Conservation (phyloP, 1,140 invertebrate genomes). For the Panagrolaimus sp. region DNA sequence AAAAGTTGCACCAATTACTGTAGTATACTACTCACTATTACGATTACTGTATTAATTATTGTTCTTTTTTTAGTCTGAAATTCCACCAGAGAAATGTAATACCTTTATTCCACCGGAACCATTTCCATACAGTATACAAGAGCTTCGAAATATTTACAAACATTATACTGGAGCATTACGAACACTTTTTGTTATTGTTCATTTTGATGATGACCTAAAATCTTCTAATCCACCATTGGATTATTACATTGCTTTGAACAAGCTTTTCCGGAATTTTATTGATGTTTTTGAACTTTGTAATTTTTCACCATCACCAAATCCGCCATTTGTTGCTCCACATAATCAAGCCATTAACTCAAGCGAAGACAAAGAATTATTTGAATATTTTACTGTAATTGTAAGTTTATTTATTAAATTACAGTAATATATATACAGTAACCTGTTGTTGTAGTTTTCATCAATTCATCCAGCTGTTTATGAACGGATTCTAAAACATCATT, state of each 20-base stretch:
- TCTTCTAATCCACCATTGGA: background rate
- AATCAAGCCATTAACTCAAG: background rate
- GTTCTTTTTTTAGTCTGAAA: no score
- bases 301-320: background rate
- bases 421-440: no score
- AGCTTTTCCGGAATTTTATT: background rate
- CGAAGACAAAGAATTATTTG: background rate
- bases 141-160: background rate
- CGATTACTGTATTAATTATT: no score
- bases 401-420: no score
- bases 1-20: no score
- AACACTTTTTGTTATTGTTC: background rate
- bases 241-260: background rate
- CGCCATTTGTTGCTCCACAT: background rate
- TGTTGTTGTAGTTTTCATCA: background rate
- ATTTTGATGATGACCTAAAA: background rate
- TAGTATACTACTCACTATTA: no score
- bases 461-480: conserved; percentile 1
- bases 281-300: background rate
- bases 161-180: background rate
- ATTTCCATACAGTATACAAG: conserved; percentile 1
- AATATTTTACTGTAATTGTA: background rate
- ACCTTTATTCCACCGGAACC: background rate
- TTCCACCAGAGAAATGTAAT: background rate
- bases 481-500: background rate